Conservation (phyloP, 2,888 invertebrate genomes). For the Aphidoletes aphidimyza region DNA sequence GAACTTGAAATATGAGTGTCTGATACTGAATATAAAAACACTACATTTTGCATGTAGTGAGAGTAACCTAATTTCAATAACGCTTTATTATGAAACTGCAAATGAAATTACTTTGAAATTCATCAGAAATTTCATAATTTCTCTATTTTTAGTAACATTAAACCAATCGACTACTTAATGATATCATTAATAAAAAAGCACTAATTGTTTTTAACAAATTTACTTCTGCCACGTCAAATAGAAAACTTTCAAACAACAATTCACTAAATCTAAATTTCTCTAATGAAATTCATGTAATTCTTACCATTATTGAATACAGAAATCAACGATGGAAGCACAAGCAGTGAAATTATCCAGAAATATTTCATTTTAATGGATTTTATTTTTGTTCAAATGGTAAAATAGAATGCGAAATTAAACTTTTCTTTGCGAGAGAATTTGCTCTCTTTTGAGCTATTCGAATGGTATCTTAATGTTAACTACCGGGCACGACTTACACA, state of each 20-base stretch:
- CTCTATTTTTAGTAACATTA: no score
- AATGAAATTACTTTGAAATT: no score
- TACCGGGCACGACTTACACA: conserved; percentile 45
- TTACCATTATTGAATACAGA: conserved; percentile 79
- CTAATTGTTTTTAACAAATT: neutral
- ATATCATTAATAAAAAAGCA: no score
- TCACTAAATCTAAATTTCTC: conserved; percentile 60
- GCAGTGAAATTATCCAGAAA: conserved; percentile 72
- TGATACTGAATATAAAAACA: no score
- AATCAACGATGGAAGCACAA: conserved; percentile 78
- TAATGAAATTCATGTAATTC: conserved; percentile 64
- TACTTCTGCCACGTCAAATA: conserved; percentile 68
- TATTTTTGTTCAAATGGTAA: conserved; percentile 10
- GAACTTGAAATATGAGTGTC: no score
- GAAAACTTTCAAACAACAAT: conserved; percentile 57
- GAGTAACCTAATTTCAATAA: no score
- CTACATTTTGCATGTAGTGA: no score
- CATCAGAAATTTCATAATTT: no score
- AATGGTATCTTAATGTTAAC: conserved; percentile 30
- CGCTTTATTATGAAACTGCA: no score
- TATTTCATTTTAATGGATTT: conserved; percentile 72
- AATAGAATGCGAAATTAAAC: no score
- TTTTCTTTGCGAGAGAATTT: neutral
- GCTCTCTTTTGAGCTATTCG: neutral
- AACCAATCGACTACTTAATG: no score